Evolutionary conservation across 1,140 invertebrate genomes (phyloP).

Genomic region (Cotesia vestalis): DNA sequence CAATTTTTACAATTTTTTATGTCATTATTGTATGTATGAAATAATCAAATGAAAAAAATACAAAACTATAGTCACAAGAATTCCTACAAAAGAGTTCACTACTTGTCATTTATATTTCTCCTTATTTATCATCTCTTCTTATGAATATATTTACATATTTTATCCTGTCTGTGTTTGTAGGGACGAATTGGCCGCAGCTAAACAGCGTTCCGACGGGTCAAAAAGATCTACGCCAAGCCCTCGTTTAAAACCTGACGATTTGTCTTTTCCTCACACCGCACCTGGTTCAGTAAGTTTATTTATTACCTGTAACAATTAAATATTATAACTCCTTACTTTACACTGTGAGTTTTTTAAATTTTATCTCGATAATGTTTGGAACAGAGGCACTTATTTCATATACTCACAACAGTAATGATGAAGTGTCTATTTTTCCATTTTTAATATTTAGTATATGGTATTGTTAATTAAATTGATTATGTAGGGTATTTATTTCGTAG

Average conservation of each 20-base stretch:
- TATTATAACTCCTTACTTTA: no score
- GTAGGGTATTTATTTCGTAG: no score
- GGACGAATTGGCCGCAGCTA: conserved; percentile 47
- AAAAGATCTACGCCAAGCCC: conserved; percentile 60
- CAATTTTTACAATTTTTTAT: conserved; percentile 5
- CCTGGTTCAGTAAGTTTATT: conserved; percentile 59
- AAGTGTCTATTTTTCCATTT: no score
- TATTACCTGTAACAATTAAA: not conserved
- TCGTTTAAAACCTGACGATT: conserved; percentile 52
- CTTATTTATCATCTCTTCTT: not conserved
- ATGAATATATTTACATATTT: not conserved
- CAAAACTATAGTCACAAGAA: no score
- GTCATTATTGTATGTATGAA: not conserved
- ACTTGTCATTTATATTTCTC: not conserved
- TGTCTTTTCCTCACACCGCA: conserved; percentile 55
- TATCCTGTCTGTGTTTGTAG: conserved; percentile 29
- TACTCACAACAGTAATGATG: no score
- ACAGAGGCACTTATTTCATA: no score
- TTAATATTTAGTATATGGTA: no score
- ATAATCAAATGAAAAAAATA: no score
- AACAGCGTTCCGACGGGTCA: conserved; percentile 52
- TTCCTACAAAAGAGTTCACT: no score
- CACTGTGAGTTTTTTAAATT: no score
- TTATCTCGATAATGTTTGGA: no score
- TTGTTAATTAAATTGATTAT: no score